A percentile compares a stretch with the other conserved stretches of the same genome.
These are phyloP conservation scores for Ctena decussata DNA, from an alignment of 2,888 invertebrate genomes.

Conservation along the genomic window DNA sequence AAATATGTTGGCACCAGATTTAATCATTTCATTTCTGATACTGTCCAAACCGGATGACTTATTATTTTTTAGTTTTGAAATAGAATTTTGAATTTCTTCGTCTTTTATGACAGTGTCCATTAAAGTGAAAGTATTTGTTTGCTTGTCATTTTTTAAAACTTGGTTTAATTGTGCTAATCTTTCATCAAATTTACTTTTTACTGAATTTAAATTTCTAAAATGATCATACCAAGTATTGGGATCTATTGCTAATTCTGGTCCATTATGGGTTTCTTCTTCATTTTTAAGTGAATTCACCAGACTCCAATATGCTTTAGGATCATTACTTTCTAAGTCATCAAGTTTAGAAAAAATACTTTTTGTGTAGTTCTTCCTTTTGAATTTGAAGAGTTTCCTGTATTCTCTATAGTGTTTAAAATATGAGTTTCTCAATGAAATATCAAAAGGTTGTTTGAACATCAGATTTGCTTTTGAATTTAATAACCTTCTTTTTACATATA, in stretches of 20 bases:
- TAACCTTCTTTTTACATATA: not conserved
- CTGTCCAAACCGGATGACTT: not conserved
- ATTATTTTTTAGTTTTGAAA: not conserved
- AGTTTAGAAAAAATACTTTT: not conserved
- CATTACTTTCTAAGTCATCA: not conserved
- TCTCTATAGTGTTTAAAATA: slow-evolving; percentile 5
- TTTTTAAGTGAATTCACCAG: not conserved
- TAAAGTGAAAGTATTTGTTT: not conserved
- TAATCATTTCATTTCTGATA: not conserved
- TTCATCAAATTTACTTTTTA: not conserved
- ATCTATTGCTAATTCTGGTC: not conserved
- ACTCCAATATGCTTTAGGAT: not conserved
- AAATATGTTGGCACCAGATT: not conserved
- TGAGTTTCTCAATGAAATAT: not conserved
- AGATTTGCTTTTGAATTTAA: slow-evolving; percentile 2
- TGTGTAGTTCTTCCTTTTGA: slow-evolving; percentile 1
- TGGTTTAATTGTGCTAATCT: not conserved
- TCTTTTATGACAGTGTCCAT: not conserved
- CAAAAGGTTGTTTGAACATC: not conserved
- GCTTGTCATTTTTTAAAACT: not conserved
- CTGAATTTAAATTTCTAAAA: not conserved
- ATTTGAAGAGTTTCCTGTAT: not conserved
- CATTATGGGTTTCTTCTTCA: not conserved
- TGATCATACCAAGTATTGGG: not conserved
- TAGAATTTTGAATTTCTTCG: not conserved